Evolutionary conservation across 1,140 invertebrate species (phyloP), one percentile per base, ranked within the genome.

Genomic region (Conus betulinus): DNA sequence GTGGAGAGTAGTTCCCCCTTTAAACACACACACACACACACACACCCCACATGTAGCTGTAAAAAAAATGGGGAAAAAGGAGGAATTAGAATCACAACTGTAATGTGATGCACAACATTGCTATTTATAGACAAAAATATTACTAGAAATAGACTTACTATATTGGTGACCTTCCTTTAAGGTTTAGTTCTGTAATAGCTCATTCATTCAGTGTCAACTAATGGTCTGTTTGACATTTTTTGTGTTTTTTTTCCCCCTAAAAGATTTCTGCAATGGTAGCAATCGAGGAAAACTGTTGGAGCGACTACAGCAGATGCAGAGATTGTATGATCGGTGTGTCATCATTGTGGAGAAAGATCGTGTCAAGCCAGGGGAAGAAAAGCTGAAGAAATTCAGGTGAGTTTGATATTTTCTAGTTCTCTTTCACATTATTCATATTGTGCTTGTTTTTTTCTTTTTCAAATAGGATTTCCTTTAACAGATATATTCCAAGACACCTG

Each of bases 311-410:
- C 60, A 89, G 52, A 92, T 94, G 92, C 89, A 90, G 86, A 88
- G 90, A 20, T 67, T 93, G 53, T 95, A 93, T 87, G 93, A 94
- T 13, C 89, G 92, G 57, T 91, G 92, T 27, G 91, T 90, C 90
- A 60, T 95, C 1, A 91, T 94, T 27, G 91, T 94, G 82, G 93
- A 94, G 89, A 92, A 90, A 76, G 94, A 95, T 85, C 88, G 89
- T 53, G 86, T 91, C 6, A 93, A 93, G 78, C 53, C 90, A 85
- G 91, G 91, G 51, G 89, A 92, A 11, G 91, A 92, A 20, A 92
- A 93, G 87, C 25, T 78, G 10, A 74, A 57, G 23, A 89, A 78
- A 87, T 52, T 51, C 8, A 60, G n/a, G 86, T 89, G 83, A 83
- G 51, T 78, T n/a, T 1, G n/a, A 5, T 53, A 13, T 5, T 60